Percentiles rank a stretch among this genome's conserved stretches.
These are phyloP conservation scores for Gymnogyps californianus DNA, from an alignment of 2,113 vertebrate species.

Conservation along the genomic window DNA sequence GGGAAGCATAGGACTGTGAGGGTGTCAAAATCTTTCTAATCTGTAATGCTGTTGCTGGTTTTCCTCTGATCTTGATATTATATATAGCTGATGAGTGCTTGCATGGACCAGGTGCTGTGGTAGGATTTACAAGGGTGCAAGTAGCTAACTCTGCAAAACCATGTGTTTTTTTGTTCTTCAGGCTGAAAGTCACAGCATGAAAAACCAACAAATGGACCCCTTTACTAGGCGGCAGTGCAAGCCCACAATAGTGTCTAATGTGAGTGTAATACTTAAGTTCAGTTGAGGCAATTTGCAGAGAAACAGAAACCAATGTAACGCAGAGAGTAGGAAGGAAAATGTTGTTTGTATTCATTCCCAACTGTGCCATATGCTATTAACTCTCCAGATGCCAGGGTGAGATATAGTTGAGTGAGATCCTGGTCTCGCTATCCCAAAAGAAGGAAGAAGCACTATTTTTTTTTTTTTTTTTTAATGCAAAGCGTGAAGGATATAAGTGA, in stretches of 20 bases:
- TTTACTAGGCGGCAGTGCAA: slow-evolving; percentile 98
- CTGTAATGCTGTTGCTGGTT: neutral
- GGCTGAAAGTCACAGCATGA: slow-evolving; percentile 95
- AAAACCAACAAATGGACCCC: slow-evolving; percentile 98
- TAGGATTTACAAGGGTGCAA: neutral
- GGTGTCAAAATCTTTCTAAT: neutral
- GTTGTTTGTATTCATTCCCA: neutral
- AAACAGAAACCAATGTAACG: neutral
- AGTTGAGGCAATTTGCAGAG: neutral
- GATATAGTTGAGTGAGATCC: neutral
- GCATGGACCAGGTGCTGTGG: neutral
- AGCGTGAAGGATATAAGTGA: neutral
- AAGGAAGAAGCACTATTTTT: neutral
- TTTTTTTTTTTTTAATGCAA: neutral
- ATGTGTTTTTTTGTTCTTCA: slow-evolving; percentile 55
- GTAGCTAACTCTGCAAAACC: neutral
- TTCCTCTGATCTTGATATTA: neutral
- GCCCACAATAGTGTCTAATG: slow-evolving; percentile 99
- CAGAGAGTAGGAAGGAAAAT: neutral
- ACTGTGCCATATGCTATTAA: neutral
- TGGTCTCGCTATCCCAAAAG: neutral
- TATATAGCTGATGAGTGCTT: neutral
- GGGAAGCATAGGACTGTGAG: neutral
- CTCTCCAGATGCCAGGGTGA: neutral
- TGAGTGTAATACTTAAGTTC: slow-evolving; percentile 67